Evolutionary conservation across 2,888 invertebrate genomes (phyloP).

Genomic region (Cerceris rybyensis): DNA sequence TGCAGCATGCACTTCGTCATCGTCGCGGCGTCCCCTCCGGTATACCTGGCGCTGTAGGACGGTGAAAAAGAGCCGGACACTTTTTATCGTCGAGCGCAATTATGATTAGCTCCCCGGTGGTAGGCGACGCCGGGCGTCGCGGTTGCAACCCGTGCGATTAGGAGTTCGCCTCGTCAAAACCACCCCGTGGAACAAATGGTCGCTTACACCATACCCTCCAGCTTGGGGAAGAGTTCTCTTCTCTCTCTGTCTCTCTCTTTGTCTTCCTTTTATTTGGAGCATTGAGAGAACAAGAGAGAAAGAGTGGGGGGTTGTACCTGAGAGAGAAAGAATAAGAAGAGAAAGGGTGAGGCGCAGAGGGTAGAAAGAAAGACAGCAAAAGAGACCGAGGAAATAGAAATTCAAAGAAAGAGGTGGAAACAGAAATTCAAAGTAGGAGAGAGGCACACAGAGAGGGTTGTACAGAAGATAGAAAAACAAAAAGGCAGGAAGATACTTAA

Average conservation of each 20-base stretch:
- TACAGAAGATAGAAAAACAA: constrained; percentile 80
- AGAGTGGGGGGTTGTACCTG: too few relatives aligned
- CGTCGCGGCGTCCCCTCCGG: constrained; percentile 41
- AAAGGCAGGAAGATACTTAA: constrained; percentile 56
- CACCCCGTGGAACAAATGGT: constrained; percentile 75
- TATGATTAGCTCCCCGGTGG: constrained; percentile 74
- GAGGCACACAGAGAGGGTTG: constrained; percentile 42
- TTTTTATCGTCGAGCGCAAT: constrained; percentile 77
- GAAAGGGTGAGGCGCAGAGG: constrained; percentile 44
- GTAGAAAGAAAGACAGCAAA: constrained; percentile 71
- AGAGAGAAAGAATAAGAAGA: constrained; percentile 20
- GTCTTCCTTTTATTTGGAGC: constrained; percentile 1
- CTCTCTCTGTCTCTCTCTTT: constrained; percentile 1
- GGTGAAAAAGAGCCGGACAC: constrained; percentile 75
- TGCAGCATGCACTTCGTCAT: constrained; percentile 56
- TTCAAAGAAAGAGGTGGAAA: constrained; percentile 6
- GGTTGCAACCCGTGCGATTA: constrained; percentile 63
- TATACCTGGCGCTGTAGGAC: constrained; percentile 32
- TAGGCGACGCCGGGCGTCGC: constrained; percentile 26
- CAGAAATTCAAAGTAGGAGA: constrained; percentile 35
- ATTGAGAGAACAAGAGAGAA: neutral
- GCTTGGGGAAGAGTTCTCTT: constrained; percentile 41
- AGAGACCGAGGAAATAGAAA: constrained; percentile 79
- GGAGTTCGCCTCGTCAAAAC: constrained; percentile 77
- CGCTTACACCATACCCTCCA: constrained; percentile 52